Conservation (phyloP, 2,888 invertebrate species). For the Leucophenga montana region DNA sequence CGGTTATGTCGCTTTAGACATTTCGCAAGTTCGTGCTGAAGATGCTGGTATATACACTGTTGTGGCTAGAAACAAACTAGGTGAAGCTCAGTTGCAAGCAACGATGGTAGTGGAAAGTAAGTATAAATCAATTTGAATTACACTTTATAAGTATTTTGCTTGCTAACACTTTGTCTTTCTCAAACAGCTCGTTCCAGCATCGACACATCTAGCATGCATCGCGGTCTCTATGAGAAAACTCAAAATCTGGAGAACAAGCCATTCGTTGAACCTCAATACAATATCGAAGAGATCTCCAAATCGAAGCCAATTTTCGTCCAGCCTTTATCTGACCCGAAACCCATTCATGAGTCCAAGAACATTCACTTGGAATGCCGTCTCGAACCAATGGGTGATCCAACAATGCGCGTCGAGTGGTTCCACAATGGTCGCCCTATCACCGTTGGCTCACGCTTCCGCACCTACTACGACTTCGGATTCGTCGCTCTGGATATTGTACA, state of each 20-base stretch:
- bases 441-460: constrained; percentile 92
- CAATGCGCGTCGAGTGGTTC: constrained; percentile 96
- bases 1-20: constrained; percentile 96
- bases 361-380: constrained; percentile 93
- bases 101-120: constrained; percentile 92
- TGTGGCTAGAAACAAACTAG: constrained; percentile 91
- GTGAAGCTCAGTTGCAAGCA: constrained; percentile 88
- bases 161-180: constrained; percentile 10
- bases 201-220: constrained; percentile 93
- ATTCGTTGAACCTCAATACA: constrained; percentile 89
- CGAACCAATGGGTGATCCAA: constrained; percentile 96
- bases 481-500: constrained; percentile 96
- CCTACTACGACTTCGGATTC: constrained; percentile 97
- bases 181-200: constrained; percentile 87
- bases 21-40: constrained; percentile 91
- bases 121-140: constrained; percentile 67
- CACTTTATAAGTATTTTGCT: neutral
- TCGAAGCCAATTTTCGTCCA: constrained; percentile 95
- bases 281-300: constrained; percentile 93
- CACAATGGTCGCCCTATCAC: constrained; percentile 92
- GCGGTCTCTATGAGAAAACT: constrained; percentile 89
- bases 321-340: constrained; percentile 89
- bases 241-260: constrained; percentile 88
- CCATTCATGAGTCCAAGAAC: constrained; percentile 89
- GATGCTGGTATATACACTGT: constrained; percentile 96